A percentile compares a stretch with the other conserved stretches of the same genome.
These are phyloP conservation scores for Pangasius mekongensis DNA, from an alignment of 2,797 vertebrate species.

Conservation along the genomic window DNA sequence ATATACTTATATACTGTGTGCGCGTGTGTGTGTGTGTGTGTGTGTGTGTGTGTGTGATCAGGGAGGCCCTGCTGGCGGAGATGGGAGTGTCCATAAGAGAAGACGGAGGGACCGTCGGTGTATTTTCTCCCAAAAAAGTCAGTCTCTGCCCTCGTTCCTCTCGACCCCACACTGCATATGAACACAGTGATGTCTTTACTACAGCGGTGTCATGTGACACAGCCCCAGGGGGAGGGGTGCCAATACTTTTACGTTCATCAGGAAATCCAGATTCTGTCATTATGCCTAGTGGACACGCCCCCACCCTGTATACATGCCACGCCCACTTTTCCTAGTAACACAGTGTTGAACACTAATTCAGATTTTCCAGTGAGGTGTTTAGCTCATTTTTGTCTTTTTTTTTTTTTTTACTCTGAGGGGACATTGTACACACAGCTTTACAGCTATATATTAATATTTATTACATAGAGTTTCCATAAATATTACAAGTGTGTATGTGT, in stretches of 20 bases:
- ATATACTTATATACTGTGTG: too few relatives aligned
- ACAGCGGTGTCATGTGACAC: background rate
- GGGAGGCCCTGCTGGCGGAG: constrained; percentile 77
- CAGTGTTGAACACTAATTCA: background rate
- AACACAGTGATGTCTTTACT: background rate
- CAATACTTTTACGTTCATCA: background rate
- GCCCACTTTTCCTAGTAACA: background rate
- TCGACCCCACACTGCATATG: background rate
- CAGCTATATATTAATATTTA: background rate
- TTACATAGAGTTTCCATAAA: background rate
- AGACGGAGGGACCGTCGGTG: constrained; percentile 77
- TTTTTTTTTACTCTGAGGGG: background rate
- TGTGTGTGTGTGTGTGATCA: constrained; percentile 52
- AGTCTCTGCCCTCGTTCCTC: constrained; percentile 32
- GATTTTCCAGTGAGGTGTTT: background rate
- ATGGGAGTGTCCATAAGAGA: constrained; percentile 79
- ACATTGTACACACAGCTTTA: too few relatives aligned
- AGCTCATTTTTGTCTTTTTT: background rate
- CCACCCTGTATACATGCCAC: background rate
- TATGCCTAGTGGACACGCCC: background rate
- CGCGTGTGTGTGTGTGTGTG: constrained; percentile 28
- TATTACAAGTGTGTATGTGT: background rate
- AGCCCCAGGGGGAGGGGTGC: background rate
- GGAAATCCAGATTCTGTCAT: background rate
- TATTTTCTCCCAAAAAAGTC: constrained; percentile 80